These are phyloP conservation scores for Panagrolaimus sp. DNA, from an alignment of 1,140 invertebrate species.

Conservation along the genomic window DNA sequence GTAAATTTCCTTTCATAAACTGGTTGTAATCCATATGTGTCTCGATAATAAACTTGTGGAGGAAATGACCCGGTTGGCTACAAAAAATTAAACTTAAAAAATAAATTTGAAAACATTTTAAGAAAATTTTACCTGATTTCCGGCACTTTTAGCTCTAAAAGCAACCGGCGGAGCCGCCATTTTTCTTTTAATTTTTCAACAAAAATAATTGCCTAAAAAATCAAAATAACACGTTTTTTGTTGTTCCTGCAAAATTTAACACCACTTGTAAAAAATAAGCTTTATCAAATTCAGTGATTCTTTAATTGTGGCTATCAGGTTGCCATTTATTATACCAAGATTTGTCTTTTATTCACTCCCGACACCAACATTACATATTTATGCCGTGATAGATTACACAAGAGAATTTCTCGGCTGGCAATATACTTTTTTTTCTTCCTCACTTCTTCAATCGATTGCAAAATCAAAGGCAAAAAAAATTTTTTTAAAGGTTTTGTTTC, in stretches of 20 bases:
- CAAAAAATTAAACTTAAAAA: not conserved
- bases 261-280: not conserved
- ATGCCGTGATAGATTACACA: too few relatives aligned
- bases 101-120: slow-evolving; percentile 8
- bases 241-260: not conserved
- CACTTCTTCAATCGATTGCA: too few relatives aligned
- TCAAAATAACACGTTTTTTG: slow-evolving; percentile 3
- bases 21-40: slow-evolving; percentile 51
- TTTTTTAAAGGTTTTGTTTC: not conserved
- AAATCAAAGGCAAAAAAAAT: not conserved
- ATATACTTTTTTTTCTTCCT: too few relatives aligned
- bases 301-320: not conserved
- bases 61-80: slow-evolving; percentile 46
- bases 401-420: too few relatives aligned
- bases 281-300: not conserved
- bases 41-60: slow-evolving; percentile 54
- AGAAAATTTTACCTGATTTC: slow-evolving; percentile 28
- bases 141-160: slow-evolving; percentile 32
- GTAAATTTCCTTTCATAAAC: slow-evolving; percentile 30
- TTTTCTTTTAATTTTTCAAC: slow-evolving; percentile 12
- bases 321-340: too few relatives aligned
- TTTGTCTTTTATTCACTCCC: too few relatives aligned
- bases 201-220: not conserved
- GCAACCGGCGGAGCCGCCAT: slow-evolving; percentile 32
- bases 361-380: too few relatives aligned